phyloP scores from a whole-genome alignment of 2,888 invertebrate genomes.

The Nomada fucata region DNA sequence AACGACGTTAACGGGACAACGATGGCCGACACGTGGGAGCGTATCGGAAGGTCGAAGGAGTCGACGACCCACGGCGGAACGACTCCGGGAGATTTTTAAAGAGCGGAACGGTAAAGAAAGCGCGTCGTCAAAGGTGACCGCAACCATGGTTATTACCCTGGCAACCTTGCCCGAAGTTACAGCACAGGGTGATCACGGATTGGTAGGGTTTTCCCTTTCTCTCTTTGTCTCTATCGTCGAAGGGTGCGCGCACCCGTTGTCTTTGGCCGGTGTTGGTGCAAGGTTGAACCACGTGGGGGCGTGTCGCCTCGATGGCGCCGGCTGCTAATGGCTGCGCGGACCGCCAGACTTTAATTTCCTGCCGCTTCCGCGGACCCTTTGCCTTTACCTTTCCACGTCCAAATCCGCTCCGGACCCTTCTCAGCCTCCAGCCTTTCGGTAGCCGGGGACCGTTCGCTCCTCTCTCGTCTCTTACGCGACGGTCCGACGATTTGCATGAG shows the following conservation, averaged over 20 bases:
- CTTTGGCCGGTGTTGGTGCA: conserved; percentile 77
- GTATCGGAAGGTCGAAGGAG: not conserved
- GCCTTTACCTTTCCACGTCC: conserved; percentile 80
- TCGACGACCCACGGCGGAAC: conserved; percentile 18
- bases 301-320: conserved; percentile 85
- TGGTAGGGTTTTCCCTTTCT: conserved; percentile 39
- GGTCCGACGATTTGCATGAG: conserved; percentile 37
- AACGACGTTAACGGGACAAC: not conserved
- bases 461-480: conserved; percentile 24
- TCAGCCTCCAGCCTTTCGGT: conserved; percentile 73
- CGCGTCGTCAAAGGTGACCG: conserved; percentile 27
- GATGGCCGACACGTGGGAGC: not conserved
- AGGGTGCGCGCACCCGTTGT: conserved; percentile 73
- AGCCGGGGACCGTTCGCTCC: conserved; percentile 67
- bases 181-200: conserved; percentile 49
- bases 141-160: conserved; percentile 48
- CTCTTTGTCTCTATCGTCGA: conserved; percentile 54
- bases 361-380: conserved; percentile 84
- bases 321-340: conserved; percentile 84
- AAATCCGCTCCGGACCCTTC: conserved; percentile 73
- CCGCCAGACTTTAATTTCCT: conserved; percentile 85
- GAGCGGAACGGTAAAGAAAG: conserved; percentile 31
- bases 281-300: conserved; percentile 82
- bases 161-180: conserved; percentile 50
- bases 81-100: conserved; percentile 23